phyloP scores from a whole-genome alignment of 2,113 vertebrate species.

The Notiomystis cincta region DNA sequence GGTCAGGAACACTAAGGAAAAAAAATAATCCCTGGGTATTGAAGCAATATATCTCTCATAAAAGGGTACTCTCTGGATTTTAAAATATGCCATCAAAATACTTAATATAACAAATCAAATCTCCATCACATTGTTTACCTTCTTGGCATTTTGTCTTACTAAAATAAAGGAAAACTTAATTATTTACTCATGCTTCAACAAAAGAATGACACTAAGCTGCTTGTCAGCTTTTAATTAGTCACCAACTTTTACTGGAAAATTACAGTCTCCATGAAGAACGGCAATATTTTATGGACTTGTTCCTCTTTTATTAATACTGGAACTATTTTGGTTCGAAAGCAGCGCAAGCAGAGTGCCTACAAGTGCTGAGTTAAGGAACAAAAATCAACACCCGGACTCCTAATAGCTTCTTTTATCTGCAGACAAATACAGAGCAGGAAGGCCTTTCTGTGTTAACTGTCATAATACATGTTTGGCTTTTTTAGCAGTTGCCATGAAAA shows the following conservation, averaged over 20 bases:
- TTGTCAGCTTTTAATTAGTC: background rate
- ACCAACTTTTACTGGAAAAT: background rate
- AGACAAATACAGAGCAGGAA: background rate
- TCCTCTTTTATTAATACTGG: background rate
- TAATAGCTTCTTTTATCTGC: background rate
- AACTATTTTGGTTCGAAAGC: background rate
- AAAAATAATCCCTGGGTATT: slow-evolving; percentile 3
- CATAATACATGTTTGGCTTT: background rate
- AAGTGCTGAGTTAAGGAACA: background rate
- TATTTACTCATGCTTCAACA: background rate
- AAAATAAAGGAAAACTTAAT: background rate
- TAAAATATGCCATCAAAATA: background rate
- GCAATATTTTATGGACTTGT: background rate
- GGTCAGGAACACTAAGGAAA: slow-evolving; percentile 47
- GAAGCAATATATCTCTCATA: slow-evolving; percentile 26
- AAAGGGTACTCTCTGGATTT: slow-evolving; percentile 6
- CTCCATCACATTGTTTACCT: background rate
- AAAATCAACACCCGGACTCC: background rate
- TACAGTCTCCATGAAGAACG: background rate
- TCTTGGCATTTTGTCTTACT: background rate
- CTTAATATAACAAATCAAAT: background rate
- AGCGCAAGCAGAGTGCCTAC: background rate
- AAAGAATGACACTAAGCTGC: background rate
- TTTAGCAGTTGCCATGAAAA: background rate
- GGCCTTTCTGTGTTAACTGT: background rate